Evolutionary conservation across 2,113 vertebrate genomes (phyloP).

Genomic region (Onychorhynchus coronatus): DNA sequence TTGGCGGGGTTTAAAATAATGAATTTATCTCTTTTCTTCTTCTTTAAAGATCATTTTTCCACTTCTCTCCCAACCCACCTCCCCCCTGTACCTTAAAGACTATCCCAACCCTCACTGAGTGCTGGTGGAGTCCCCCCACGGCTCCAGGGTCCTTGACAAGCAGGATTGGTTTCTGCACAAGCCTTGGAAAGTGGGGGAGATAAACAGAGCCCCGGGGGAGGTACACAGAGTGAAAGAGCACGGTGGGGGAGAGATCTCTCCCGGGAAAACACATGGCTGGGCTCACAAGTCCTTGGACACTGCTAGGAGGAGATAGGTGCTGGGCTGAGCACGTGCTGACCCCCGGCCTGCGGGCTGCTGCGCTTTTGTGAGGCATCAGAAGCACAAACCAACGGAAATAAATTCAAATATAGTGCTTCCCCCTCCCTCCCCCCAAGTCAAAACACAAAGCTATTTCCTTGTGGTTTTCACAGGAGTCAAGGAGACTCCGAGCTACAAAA

Average conservation of each 20-base stretch:
- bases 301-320: not conserved
- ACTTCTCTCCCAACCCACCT: accelerated
- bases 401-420: not conserved
- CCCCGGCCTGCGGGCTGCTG: not conserved
- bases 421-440: too few relatives aligned
- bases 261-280: not conserved
- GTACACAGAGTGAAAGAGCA: not conserved
- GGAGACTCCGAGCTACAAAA: not conserved
- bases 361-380: not conserved
- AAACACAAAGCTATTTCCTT: not conserved
- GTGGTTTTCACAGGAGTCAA: not conserved
- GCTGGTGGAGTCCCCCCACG: accelerated
- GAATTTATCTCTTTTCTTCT: accelerated
- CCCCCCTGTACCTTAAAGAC: not conserved
- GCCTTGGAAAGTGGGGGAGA: not conserved
- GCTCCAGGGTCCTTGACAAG: not conserved
- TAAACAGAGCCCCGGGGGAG: not conserved
- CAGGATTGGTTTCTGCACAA: not conserved
- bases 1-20: not conserved
- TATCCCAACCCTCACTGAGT: accelerated
- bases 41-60: not conserved
- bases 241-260: not conserved
- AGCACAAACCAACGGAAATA: not conserved
- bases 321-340: not conserved
- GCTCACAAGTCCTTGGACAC: not conserved